Base-by-base conservation (phyloP, 2,797 vertebrate genomes). In the Lateolabrax maculatus region DNA sequence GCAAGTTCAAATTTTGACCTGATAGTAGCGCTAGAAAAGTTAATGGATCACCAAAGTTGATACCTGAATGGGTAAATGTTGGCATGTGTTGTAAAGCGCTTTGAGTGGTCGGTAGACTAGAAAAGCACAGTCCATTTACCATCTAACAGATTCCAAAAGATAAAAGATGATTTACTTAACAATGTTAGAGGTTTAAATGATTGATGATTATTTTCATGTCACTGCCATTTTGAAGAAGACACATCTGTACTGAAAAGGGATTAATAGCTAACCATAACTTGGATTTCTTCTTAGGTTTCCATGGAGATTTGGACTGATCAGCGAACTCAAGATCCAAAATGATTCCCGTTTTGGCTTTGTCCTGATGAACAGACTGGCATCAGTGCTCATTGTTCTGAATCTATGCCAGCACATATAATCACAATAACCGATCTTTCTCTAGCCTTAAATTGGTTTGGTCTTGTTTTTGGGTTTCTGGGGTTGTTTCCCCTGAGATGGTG, bases 221-320 rank as follows among this genome's bases (percentile, higher is more conserved):
- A n/a, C 27, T 25, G 8, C 16, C 0, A 2, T 12, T 66, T 21
- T 19, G 11, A 12, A 44, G 16, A 29, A 43, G 18, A 16, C 4
- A 29, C 11, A 7, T 36, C 12, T 41, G 13, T 34, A 29, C 36
- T 21, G 6, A 48, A n/a, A 4, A 15, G 13, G 4, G 15, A 53
- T 34, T 18, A 48, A 66, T 12, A 53, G 37, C 4, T 25, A 15
- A 58, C 29, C 16, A 25, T 48, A 23, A 57, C 41, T 69, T 44
- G 25, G 2, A 27, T 72, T 63, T 60, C 23, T 56, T 60, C 3
- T 4, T 29, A 80, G 84, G 69, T 39, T 70, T 79, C 34, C 31
- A 44, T 41, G 49, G 18, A 65, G 16, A 56, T 27, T 41, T 9
- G 3, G 12, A 25, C n/a, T 19, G 29, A 57, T 16, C 10, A 27